These are phyloP conservation scores for Onychorhynchus coronatus DNA, from an alignment of 2,113 vertebrate species.

Conservation along the genomic window DNA sequence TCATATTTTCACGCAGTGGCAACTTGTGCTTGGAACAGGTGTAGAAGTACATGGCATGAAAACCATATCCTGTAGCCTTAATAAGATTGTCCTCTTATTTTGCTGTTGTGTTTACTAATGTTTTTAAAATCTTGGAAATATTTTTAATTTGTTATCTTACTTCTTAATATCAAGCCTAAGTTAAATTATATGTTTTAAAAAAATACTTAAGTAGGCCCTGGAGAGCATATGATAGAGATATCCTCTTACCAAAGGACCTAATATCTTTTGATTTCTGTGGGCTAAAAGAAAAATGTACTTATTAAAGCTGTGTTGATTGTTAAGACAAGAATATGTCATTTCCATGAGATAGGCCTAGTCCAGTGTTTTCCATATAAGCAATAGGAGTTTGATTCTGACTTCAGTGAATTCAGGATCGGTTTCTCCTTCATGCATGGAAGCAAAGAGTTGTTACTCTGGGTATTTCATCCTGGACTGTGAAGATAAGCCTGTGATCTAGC, in stretches of 20 bases:
- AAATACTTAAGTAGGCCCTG: neutral
- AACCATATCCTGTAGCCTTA: neutral
- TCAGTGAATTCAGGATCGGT: neutral
- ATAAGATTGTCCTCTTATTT: neutral
- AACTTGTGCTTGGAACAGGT: neutral
- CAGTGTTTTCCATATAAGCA: neutral
- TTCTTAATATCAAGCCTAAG: neutral
- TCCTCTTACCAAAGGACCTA: neutral
- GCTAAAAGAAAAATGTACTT: neutral
- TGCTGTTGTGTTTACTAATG: neutral
- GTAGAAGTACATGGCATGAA: neutral
- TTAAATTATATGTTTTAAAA: neutral
- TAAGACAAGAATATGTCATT: neutral
- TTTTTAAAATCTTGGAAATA: neutral
- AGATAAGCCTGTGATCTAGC: neutral
- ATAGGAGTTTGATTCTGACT: neutral
- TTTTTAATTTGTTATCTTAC: neutral
- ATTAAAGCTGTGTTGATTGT: neutral
- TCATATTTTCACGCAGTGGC: fast-evolving
- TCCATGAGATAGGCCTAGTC: neutral
- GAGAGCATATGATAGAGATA: neutral
- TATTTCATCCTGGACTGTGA: neutral
- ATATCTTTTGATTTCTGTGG: neutral
- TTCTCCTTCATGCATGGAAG: neutral
- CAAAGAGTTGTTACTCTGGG: neutral